phyloP scores from a whole-genome alignment of 2,888 invertebrate genomes.

The Sarcophaga caerulescens region DNA sequence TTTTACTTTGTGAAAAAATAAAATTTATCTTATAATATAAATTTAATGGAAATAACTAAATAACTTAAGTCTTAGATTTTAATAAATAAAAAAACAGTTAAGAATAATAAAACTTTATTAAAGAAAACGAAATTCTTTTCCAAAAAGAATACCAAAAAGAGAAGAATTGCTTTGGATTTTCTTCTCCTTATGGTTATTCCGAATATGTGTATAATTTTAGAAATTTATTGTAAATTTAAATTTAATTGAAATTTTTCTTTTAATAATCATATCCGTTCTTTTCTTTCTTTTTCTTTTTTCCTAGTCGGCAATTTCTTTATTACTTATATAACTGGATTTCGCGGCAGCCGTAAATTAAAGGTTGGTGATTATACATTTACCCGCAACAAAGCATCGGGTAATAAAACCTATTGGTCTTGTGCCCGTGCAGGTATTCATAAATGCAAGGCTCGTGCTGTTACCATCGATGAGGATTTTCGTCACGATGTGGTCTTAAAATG shows the following conservation, averaged over 20 bases:
- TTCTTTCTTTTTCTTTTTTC: constrained; percentile 34
- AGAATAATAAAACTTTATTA: neutral
- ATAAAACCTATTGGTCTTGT: constrained; percentile 81
- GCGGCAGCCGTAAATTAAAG: constrained; percentile 81
- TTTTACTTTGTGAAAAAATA: neutral
- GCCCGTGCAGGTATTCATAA: constrained; percentile 81
- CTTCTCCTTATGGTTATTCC: neutral
- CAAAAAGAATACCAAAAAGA: neutral
- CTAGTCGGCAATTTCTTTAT: constrained; percentile 75
- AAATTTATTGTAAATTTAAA: neutral
- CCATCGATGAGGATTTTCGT: constrained; percentile 77
- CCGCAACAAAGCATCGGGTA: constrained; percentile 79
- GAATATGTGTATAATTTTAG: neutral
- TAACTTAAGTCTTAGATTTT: neutral
- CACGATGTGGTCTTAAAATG: constrained; percentile 80
- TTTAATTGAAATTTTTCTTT: constrained; percentile 11
- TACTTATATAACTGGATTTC: constrained; percentile 80
- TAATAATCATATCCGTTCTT: constrained; percentile 68
- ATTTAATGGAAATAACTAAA: neutral
- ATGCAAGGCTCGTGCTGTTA: constrained; percentile 81
- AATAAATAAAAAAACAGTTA: neutral
- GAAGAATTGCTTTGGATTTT: neutral
- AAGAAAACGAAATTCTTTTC: neutral
- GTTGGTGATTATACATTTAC: constrained; percentile 81
- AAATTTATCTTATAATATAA: neutral